phyloP scores from a whole-genome alignment of 2,113 vertebrate species.

The Steatornis caripensis region DNA sequence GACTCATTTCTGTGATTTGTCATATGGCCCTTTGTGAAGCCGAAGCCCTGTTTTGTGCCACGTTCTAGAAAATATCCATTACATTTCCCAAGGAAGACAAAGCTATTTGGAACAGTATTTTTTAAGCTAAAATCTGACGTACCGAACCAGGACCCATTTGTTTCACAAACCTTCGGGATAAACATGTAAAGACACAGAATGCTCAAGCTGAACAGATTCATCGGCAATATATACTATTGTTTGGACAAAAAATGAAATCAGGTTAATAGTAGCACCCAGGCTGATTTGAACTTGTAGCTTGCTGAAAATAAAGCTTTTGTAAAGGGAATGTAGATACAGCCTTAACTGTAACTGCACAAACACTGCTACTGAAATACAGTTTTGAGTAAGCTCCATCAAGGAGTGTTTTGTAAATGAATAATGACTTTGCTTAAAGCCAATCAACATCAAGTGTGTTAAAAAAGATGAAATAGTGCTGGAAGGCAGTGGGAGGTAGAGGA shows the following conservation, averaged over 20 bases:
- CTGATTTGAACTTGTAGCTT: background rate
- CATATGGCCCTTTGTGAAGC: accelerated
- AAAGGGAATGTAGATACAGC: background rate
- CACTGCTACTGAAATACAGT: background rate
- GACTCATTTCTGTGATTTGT: background rate
- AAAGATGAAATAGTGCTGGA: slow-evolving; percentile 58
- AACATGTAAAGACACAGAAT: background rate
- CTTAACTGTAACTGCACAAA: background rate
- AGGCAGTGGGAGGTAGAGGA: slow-evolving; percentile 70
- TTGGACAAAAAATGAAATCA: background rate
- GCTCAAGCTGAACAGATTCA: background rate
- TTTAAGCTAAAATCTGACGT: background rate
- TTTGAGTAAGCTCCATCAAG: background rate
- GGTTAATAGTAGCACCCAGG: background rate
- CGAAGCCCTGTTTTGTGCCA: background rate
- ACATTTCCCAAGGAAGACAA: background rate
- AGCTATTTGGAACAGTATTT: background rate
- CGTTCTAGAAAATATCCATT: background rate
- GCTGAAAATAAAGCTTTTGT: background rate
- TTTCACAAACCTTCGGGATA: background rate
- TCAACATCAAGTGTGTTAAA: slow-evolving; percentile 28
- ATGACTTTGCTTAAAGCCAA: slow-evolving; percentile 49
- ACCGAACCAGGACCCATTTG: background rate
- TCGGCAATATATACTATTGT: background rate
- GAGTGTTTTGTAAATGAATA: slow-evolving; percentile 18